Evolutionary conservation across 2,113 vertebrate genomes (phyloP), one percentile per base, ranked within the genome.

Genomic region (Cheirogaleus medius): DNA sequence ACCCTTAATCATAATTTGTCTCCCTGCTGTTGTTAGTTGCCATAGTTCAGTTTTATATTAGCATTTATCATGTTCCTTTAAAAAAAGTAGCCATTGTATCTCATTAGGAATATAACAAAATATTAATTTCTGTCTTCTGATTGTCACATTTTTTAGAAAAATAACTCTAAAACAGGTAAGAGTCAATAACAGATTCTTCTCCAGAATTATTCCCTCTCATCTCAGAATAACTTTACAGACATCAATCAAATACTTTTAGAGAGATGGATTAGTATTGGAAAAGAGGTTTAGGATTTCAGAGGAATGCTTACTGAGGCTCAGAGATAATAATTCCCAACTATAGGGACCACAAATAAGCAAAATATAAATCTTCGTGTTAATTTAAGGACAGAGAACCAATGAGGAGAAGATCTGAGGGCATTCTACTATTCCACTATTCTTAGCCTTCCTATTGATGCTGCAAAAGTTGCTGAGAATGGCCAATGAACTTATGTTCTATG

Each of bases 1-100:
- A 96, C 37, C 39, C 32, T 96, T 96, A 94, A 97, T 97, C 86
- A 97, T 78, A 94, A 76, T 93, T 64, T 87, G 42, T 94, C 82
- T 97, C 20, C 13, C 37, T 95, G 60, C 89, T 97, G 63, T 83
- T 77, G 78, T 97, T 95, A 82, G 39, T 90, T 91, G 60, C 89
- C 47, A 6, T 34, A 95, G 87, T 94, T 96, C 63, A 91, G 37
- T 95, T 97, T 94, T 78, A 94, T 77, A 42, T 49, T 47, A 93
- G 82, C 88, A 94, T 91, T 94, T 97, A 90, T 83, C 49, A 74
- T 90, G 52, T 83, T 89, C 39, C 56, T 96, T 95, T 84, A 68
- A 47, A 95, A 93, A 95, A 56, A 56, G 58, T 27, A 93, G 42
- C 21, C 39, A 86, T 94, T 83, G 42, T 90, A 47, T 86, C 74